Evolutionary conservation across 2,888 invertebrate genomes (phyloP).

Genomic region (Athalia circularis): DNA sequence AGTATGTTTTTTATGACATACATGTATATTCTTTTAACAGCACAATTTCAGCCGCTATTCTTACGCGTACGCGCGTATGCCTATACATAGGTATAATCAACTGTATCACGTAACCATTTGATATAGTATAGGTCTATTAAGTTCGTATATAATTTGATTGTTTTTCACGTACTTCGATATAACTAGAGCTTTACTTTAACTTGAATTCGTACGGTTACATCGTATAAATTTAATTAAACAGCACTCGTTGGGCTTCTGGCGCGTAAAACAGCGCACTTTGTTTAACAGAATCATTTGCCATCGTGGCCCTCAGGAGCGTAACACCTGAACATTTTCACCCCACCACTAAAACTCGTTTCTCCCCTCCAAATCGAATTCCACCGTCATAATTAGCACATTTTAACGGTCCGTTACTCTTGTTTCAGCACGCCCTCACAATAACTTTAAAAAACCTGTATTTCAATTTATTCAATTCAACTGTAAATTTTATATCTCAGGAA

Average conservation of each 20-base stretch:
- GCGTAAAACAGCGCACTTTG: constrained; percentile 43
- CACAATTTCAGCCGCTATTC: constrained; percentile 5
- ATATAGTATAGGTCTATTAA: neutral
- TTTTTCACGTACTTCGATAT: constrained; percentile 21
- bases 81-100: neutral
- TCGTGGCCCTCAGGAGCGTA: constrained; percentile 49
- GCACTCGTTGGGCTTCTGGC: constrained; percentile 46
- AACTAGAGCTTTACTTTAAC: neutral
- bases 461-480: neutral
- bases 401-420: constrained; percentile 37
- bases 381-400: constrained; percentile 35
- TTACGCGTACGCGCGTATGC: neutral
- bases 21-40: constrained; percentile 4
- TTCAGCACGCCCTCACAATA: constrained; percentile 8
- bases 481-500: neutral
- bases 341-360: constrained; percentile 23
- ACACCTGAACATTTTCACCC: constrained; percentile 28
- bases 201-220: constrained; percentile 32
- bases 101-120: neutral
- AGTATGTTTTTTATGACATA: neutral
- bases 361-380: constrained; percentile 24
- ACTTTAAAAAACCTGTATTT: constrained; percentile 5
- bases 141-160: neutral
- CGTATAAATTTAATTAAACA: constrained; percentile 32
- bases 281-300: constrained; percentile 41